Evolutionary conservation across 23 tunicate genomes (phyloP).

Genomic region (Oikopleura vanhoeffeni): DNA sequence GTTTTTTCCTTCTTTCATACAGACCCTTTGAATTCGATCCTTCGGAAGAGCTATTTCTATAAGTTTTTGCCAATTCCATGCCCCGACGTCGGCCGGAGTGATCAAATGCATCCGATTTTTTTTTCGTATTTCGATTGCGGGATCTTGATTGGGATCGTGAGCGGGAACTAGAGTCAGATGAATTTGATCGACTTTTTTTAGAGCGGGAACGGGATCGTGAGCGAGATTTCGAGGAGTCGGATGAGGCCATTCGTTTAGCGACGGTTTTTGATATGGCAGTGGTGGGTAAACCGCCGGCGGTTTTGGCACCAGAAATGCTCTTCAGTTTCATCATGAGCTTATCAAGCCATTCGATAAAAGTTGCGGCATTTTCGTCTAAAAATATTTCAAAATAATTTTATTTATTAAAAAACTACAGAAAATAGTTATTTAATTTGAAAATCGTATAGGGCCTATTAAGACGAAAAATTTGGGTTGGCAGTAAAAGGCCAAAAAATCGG

Average conservation of each 20-base stretch:
- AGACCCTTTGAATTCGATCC: not conserved
- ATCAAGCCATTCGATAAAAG: not conserved
- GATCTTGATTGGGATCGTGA: not conserved
- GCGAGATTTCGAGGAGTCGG: not conserved
- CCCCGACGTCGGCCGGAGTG: not conserved
- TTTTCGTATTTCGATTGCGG: not conserved
- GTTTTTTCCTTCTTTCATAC: not conserved
- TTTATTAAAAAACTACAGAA: too few relatives aligned
- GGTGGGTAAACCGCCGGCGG: not conserved
- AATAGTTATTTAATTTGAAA: too few relatives aligned
- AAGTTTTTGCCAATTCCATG: not conserved
- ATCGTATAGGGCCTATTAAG: too few relatives aligned
- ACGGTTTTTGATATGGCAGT: not conserved
- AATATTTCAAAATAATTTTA: too few relatives aligned
- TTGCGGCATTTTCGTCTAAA: not conserved
- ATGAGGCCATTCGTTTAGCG: not conserved
- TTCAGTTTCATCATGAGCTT: not conserved
- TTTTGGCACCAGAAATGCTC: not conserved
- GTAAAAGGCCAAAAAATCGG: too few relatives aligned
- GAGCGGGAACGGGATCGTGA: not conserved
- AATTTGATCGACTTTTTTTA: not conserved
- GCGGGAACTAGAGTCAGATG: not conserved
- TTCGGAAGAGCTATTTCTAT: not conserved
- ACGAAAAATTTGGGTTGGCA: too few relatives aligned
- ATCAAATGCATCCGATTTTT: slow-evolving; percentile 11